Base-by-base conservation (phyloP, 2,797 vertebrate genomes). In the Alexandromys oeconomus region DNA sequence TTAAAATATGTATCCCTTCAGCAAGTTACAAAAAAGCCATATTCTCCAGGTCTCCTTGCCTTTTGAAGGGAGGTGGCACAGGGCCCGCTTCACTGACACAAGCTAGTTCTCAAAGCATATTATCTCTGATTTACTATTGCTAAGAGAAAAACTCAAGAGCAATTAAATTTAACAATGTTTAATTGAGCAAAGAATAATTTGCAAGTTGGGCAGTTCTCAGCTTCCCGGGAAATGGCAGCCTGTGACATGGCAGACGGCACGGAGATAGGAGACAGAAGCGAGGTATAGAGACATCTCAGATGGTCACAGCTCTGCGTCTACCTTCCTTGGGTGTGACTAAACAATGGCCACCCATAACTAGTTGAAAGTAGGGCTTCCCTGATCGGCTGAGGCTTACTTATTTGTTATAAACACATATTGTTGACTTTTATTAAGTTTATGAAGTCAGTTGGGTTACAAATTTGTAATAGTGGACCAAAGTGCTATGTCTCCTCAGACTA, bases 111-210 rank as follows among this genome's bases (percentile, higher is more conserved):
- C 27, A 48, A 46, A 2, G 51, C 43, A 19, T 34, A 46, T 51
- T 79, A 46, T 67, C 48, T 76, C 5, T 46, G 46, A 91, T 81
- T 86, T 65, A 74, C 40, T 80, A 31, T 25, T 69, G 57, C 69
- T 76, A 67, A 43, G 78, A 89, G 78, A 65, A 65, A 89, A 65
- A 82, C 69, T 74, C 61, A 43, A 89, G 59, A 82, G 67, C 79
- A 81, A 74, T 89, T 82, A 63, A 82, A 76, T 82, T 76, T 51
- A 89, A 76, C 87, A 93, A 63, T 79, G 65, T 82, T 93, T 82
- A 93, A 76, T 65, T 93, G 78, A 65, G 79, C 78, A 84, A 89
- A 84, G 80, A 63, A 76, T 76, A 89, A 73, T 76, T 65, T 82
- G n/a, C n/a, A 51, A 76, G 59, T 89, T 80, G 57, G 69, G n/a